These are phyloP conservation scores for Bursaphelenchus okinawaensis DNA, from an alignment of 2,888 invertebrate species.

Conservation along the genomic window DNA sequence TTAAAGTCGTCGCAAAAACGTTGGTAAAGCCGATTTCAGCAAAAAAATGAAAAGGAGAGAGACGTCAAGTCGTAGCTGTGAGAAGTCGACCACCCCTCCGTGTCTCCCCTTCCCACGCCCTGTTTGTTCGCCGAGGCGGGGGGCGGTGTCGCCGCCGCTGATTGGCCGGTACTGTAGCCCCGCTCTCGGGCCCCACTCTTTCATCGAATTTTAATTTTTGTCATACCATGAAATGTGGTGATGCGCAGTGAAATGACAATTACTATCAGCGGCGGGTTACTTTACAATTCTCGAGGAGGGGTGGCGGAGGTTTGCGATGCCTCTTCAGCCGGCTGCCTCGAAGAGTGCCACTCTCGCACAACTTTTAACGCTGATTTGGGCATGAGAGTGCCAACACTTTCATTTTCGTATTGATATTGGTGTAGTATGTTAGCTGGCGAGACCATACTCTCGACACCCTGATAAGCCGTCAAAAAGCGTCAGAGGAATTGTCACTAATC, in stretches of 20 bases:
- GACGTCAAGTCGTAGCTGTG: not conserved
- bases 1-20: not conserved
- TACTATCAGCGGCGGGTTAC: too few species aligned
- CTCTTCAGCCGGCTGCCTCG: too few species aligned
- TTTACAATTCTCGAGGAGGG: too few species aligned
- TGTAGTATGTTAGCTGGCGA: too few species aligned
- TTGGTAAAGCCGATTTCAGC: not conserved
- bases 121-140: not conserved
- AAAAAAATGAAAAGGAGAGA: not conserved
- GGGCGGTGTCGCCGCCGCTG: not conserved
- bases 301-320: too few species aligned
- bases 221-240: too few species aligned
- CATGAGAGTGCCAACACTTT: too few species aligned
- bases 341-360: too few species aligned
- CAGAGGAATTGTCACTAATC: slow-evolving; percentile 8
- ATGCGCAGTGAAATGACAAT: too few species aligned
- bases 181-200: not conserved
- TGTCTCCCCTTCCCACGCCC: not conserved
- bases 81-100: not conserved
- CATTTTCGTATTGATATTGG: too few species aligned
- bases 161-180: not conserved
- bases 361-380: too few species aligned
- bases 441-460: slow-evolving; percentile 2
- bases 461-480: slow-evolving; percentile 15
- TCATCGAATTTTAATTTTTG: not conserved